phyloP scores from a whole-genome alignment of 1,140 invertebrate genomes.

The Drosophila bocki region DNA sequence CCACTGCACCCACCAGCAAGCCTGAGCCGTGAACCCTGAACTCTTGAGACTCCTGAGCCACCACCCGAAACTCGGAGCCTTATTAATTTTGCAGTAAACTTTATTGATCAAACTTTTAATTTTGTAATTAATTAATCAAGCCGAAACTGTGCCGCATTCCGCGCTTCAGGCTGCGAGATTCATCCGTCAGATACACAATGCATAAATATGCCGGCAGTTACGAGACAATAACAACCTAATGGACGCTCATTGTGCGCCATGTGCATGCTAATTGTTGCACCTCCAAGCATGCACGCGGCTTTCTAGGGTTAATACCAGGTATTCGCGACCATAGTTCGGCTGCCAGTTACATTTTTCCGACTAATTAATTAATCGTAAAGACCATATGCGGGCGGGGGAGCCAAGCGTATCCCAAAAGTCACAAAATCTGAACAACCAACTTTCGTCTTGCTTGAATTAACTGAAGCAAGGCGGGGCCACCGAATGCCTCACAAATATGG shows the following conservation, averaged over 20 bases:
- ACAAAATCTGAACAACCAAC: conserved; percentile 33
- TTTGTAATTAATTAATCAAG: conserved; percentile 76
- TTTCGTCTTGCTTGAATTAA: conserved; percentile 65
- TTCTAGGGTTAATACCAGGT: background rate
- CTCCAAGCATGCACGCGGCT: background rate
- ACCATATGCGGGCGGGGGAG: conserved; percentile 48
- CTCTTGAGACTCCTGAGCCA: conserved; percentile 13
- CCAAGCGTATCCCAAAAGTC: conserved; percentile 48
- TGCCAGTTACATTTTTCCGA: background rate
- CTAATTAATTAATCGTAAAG: conserved; percentile 52
- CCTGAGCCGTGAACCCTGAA: background rate
- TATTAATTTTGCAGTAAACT: conserved; percentile 63
- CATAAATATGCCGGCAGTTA: conserved; percentile 39
- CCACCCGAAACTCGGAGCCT: conserved; percentile 24
- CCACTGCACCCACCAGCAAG: conserved; percentile 8
- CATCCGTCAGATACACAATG: conserved; percentile 41
- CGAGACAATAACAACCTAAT: conserved; percentile 38
- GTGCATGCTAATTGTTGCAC: conserved; percentile 57
- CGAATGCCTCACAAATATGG: conserved; percentile 55
- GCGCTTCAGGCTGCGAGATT: conserved; percentile 17
- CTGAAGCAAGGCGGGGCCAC: conserved; percentile 36
- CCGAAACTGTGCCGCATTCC: conserved; percentile 47
- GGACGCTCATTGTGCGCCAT: conserved; percentile 30
- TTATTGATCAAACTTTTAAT: conserved; percentile 82
- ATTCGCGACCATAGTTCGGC: background rate